Base-by-base conservation (phyloP, 2,888 invertebrate genomes). In the Bellardia bayeri region DNA sequence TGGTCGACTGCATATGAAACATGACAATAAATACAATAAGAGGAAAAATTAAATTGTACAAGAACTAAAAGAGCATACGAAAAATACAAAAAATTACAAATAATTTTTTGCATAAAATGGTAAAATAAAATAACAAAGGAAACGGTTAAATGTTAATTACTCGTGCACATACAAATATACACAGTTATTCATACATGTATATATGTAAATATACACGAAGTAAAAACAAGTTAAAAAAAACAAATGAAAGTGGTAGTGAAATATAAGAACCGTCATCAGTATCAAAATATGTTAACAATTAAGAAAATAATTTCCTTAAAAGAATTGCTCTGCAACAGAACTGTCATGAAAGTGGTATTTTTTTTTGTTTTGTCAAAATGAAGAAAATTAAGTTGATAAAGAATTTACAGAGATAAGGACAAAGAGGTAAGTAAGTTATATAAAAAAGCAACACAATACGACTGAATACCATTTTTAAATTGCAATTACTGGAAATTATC, bases 101-200 rank as follows among this genome's bases (percentile, higher is more conserved):
- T 49, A 63, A 23, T 30, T 66, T 66, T 58, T 33, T 42, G 6
- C 14, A 63, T 40, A 64, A 66, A 82, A 76, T 76, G 56, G 63
- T 49, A 30, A 80, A 75, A 49, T 80, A 74, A 75, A 61, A 83
- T 83, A 64, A 80, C 75, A 87, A 83, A 80, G 86, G 69, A 79
- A 83, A 83, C 69, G 68, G 75, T 86, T 83, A 83, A 82, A 83
- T 75, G 86, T 83, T 86, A 86, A 86, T 86, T 87, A 83, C 83
- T 51, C 30, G 30, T 30, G 14, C 42, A 58, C 30, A 58, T 5
- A 11, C 11, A 30, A 3, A 23, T n/a, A 56, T 8, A 1, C 6
- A 58, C 8, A 58, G 4, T 13, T n/a, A 58, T 23, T 58, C 33
- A 42, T 33, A 49, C n/a, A 42, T n/a, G 11, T 4, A 23, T 37